These are phyloP conservation scores for Riparia riparia DNA, from an alignment of 2,113 vertebrate genomes.

Conservation along the genomic window DNA sequence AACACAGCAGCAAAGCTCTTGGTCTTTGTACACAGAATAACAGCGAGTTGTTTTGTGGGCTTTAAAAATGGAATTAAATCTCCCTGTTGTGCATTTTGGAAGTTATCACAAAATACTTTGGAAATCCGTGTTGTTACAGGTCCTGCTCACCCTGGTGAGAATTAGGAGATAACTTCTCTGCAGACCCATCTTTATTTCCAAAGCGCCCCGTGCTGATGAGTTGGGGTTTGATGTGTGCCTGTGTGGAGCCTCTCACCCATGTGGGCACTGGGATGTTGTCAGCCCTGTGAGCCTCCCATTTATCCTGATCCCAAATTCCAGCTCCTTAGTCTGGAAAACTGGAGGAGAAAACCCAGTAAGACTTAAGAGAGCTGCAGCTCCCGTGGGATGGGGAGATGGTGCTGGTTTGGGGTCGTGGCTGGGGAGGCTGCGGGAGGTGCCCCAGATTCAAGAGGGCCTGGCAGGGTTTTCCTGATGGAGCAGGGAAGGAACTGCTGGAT, in stretches of 20 bases:
- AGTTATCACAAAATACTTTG: neutral
- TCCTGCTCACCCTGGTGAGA: neutral
- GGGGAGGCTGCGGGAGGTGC: neutral
- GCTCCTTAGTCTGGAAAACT: neutral
- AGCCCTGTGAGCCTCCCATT: fast-evolving
- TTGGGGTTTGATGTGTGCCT: neutral
- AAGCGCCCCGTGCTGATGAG: fast-evolving
- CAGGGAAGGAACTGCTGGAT: fast-evolving
- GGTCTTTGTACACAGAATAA: neutral
- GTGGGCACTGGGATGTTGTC: neutral
- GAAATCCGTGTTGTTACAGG: neutral
- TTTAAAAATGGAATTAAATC: neutral
- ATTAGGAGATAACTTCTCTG: neutral
- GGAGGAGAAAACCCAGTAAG: neutral
- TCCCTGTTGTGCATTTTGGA: neutral
- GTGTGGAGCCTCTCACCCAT: fast-evolving
- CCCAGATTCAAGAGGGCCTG: fast-evolving
- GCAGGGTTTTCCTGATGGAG: neutral
- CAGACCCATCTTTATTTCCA: neutral
- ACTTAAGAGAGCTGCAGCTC: neutral
- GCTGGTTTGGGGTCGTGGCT: neutral
- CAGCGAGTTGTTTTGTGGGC: neutral
- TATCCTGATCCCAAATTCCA: fast-evolving
- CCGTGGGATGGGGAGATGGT: neutral
- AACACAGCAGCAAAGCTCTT: neutral